These are phyloP conservation scores for Synergus japonicus DNA, from an alignment of 2,888 invertebrate species.

Conservation along the genomic window DNA sequence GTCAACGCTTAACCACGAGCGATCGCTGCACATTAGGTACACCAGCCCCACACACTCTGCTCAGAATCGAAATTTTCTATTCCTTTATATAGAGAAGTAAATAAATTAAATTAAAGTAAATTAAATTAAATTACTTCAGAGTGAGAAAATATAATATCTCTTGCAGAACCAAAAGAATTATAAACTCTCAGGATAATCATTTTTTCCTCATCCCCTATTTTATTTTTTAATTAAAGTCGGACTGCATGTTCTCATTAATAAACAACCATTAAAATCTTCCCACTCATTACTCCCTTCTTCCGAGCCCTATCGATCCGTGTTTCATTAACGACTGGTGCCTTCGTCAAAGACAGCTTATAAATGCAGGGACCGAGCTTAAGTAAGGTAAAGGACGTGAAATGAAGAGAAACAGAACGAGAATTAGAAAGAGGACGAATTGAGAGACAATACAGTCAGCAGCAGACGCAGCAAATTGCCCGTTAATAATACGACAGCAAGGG, in stretches of 20 bases:
- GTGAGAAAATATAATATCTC: background rate
- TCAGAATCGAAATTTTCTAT: background rate
- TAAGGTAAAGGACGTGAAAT: constrained; percentile 51
- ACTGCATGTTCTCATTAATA: background rate
- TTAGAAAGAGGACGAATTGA: constrained; percentile 58
- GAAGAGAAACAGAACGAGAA: constrained; percentile 48
- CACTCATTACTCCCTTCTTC: background rate
- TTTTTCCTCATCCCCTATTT: background rate
- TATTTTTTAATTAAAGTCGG: background rate
- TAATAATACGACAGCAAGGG: constrained; percentile 71
- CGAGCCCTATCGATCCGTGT: constrained; percentile 17
- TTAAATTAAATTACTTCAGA: background rate
- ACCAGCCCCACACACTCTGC: background rate
- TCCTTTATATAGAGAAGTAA: too few species aligned
- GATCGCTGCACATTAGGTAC: background rate
- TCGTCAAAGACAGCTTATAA: constrained; percentile 41
- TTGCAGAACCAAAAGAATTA: too few species aligned
- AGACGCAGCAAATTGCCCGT: constrained; percentile 77
- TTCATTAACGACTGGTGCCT: constrained; percentile 33
- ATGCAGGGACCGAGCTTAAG: constrained; percentile 4
- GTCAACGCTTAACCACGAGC: constrained; percentile 20
- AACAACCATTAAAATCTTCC: background rate
- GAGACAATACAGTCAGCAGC: constrained; percentile 76
- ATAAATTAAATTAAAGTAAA: too few species aligned
- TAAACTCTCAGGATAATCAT: too few species aligned